phyloP scores from a whole-genome alignment of 2,113 vertebrate genomes.

The Alethe castanea region DNA sequence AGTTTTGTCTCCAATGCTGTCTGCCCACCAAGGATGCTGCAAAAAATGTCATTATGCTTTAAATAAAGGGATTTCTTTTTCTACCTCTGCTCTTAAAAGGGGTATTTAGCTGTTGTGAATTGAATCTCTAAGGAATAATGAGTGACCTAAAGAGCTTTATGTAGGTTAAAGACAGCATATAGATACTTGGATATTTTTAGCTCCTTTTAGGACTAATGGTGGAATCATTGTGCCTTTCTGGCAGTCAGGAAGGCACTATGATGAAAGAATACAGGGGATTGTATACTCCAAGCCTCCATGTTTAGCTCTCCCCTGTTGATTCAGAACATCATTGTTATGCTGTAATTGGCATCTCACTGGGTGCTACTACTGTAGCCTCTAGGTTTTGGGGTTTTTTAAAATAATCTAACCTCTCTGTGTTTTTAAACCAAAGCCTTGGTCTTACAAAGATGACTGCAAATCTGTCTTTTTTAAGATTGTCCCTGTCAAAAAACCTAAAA shows the following conservation, averaged over 20 bases:
- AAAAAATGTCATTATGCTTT: background rate
- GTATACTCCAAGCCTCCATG: fast-evolving
- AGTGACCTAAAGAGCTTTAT: background rate
- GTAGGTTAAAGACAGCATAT: background rate
- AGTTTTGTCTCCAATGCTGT: background rate
- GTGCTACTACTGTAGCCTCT: background rate
- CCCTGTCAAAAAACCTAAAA: background rate
- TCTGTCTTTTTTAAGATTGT: background rate
- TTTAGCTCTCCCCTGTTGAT: background rate
- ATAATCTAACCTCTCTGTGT: background rate
- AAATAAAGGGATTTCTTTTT: background rate
- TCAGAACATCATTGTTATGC: background rate
- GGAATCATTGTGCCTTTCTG: background rate
- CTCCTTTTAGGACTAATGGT: background rate
- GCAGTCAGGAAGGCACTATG: background rate
- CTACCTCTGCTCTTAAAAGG: background rate
- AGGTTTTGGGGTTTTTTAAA: background rate
- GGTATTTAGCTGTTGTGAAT: background rate
- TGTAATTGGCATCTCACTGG: fast-evolving
- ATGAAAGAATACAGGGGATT: background rate
- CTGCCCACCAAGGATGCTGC: background rate
- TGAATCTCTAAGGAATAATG: background rate
- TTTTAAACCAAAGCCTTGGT: background rate
- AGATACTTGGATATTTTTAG: background rate
- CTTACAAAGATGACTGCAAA: background rate